Conservation (phyloP, 2,113 vertebrate species). For the Corydoras sp. region DNA sequence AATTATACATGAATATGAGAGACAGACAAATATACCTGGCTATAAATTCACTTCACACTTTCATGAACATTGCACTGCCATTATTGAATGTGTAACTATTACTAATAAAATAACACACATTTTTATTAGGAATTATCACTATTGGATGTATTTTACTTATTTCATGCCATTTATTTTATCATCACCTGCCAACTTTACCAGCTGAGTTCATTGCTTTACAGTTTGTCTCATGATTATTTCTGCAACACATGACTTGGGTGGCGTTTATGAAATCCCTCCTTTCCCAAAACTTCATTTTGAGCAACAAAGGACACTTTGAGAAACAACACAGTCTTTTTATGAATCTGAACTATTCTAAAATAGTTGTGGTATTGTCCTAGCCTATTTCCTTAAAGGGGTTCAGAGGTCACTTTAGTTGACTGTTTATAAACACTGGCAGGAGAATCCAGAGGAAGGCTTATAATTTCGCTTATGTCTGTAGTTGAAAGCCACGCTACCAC, state of each 20-base stretch:
- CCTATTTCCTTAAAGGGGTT: slow-evolving; percentile 57
- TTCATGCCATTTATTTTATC: too few relatives aligned
- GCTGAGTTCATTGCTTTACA: neutral
- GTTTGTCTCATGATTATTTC: slow-evolving; percentile 40
- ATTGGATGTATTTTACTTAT: too few relatives aligned
- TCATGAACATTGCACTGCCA: too few relatives aligned
- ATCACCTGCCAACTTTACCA: neutral
- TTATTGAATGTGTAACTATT: too few relatives aligned
- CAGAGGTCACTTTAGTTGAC: slow-evolving; percentile 63
- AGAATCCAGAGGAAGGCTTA: slow-evolving; percentile 46
- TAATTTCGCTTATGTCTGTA: slow-evolving; percentile 45
- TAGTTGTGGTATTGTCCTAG: slow-evolving; percentile 41
- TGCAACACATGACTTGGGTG: slow-evolving; percentile 27
- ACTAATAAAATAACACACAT: too few relatives aligned
- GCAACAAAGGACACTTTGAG: slow-evolving; percentile 57
- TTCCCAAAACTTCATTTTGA: slow-evolving; percentile 10
- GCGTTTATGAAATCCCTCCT: slow-evolving; percentile 17
- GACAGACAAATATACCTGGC: too few relatives aligned
- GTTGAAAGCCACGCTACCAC: slow-evolving; percentile 27
- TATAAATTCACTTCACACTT: too few relatives aligned
- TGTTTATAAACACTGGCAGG: slow-evolving; percentile 64
- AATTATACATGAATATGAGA: too few relatives aligned
- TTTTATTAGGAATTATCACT: too few relatives aligned
- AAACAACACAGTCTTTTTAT: slow-evolving; percentile 42
- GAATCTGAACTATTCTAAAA: slow-evolving; percentile 50